phyloP scores from a whole-genome alignment of 2,797 vertebrate species.

The Tangara arthus region DNA sequence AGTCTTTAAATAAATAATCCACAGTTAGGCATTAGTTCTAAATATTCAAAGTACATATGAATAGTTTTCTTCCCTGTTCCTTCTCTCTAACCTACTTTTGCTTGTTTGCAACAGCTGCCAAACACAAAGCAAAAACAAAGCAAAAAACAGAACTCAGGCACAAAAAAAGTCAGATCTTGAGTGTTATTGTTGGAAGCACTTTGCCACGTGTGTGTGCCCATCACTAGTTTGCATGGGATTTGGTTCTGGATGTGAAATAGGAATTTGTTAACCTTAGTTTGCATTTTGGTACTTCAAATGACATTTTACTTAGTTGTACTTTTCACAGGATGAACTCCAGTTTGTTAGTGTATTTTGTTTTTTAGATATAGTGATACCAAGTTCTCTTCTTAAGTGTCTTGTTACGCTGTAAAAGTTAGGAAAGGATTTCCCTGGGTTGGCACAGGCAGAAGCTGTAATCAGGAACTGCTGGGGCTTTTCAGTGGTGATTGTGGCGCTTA shows the following conservation, averaged over 20 bases:
- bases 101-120: background rate
- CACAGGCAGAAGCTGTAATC: background rate
- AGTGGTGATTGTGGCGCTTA: background rate
- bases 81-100: background rate
- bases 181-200: background rate
- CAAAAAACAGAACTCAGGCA: background rate
- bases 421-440: background rate
- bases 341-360: background rate
- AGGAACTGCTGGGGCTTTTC: background rate
- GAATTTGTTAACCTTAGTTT: background rate
- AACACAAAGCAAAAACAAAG: background rate
- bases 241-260: background rate
- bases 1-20: background rate
- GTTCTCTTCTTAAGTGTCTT: background rate
- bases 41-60: background rate
- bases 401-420: background rate
- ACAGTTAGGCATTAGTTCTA: background rate
- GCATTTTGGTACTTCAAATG: background rate
- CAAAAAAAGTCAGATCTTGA: background rate
- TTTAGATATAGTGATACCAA: background rate
- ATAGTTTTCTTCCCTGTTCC: background rate
- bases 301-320: background rate
- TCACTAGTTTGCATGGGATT: background rate
- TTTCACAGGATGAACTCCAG: background rate
- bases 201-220: fast-evolving